A percentile compares a stretch with the other conserved stretches of the same genome.
phyloP scores from a whole-genome alignment of 37 sponge, comb jelly and placozoan genomes.

The Haliclona indistincta region DNA sequence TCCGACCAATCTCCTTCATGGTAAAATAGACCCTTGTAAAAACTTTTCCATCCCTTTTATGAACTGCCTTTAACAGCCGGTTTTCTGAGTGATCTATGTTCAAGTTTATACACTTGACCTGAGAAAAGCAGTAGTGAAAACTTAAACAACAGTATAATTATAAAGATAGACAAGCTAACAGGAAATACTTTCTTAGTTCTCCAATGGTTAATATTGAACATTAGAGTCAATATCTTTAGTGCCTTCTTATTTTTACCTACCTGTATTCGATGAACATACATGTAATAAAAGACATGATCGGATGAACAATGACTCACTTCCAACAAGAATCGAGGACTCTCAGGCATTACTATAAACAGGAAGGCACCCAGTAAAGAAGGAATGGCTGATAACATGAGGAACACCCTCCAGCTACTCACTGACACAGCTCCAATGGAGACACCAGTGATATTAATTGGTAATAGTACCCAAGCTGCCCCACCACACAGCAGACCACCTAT shows the following conservation, averaged over 20 bases:
- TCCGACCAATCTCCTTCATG: slow-evolving; percentile 13
- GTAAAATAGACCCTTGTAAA: background rate
- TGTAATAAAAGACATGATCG: background rate
- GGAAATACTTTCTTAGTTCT: slow-evolving; percentile 5
- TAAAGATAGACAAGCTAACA: no score
- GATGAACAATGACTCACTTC: slow-evolving; percentile 26
- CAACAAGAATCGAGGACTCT: slow-evolving; percentile 67
- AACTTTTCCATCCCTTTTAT: no score
- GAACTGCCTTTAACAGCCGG: no score
- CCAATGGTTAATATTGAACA: slow-evolving; percentile 29
- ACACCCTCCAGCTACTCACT: slow-evolving; percentile 69
- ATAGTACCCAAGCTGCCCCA: slow-evolving; percentile 64
- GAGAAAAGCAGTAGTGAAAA: no score
- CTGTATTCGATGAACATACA: slow-evolving; percentile 3
- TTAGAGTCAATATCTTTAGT: slow-evolving; percentile 21
- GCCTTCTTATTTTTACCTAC: slow-evolving; percentile 42
- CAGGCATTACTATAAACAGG: slow-evolving; percentile 67
- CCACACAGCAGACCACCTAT: slow-evolving; percentile 44
- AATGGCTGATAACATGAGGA: slow-evolving; percentile 55
- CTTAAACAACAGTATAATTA: no score
- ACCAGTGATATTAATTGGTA: slow-evolving; percentile 28
- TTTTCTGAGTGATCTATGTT: no score
- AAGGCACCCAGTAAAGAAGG: slow-evolving; percentile 52
- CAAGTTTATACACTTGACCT: no score
- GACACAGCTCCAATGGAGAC: background rate